phyloP scores from a whole-genome alignment of 2,888 invertebrate genomes.

The Dione vanillae region DNA sequence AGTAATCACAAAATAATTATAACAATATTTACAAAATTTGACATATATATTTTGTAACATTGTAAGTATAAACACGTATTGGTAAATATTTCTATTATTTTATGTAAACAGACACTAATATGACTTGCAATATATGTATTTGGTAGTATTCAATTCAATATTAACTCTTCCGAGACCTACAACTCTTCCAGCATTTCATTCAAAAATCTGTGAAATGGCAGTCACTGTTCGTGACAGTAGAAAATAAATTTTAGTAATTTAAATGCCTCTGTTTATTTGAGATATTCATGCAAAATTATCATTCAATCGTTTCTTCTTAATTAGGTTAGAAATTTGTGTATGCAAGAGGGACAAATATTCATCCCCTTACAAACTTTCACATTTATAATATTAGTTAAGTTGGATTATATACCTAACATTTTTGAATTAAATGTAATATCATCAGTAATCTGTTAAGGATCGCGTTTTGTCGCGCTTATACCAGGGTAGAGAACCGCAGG shows the following conservation, averaged over 20 bases:
- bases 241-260: conserved; percentile 38
- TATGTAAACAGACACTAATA: conserved; percentile 7
- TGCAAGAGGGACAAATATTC: too few relatives aligned
- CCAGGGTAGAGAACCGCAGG: too few relatives aligned
- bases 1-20: not conserved
- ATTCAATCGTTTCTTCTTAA: too few relatives aligned
- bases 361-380: too few relatives aligned
- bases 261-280: conserved; percentile 17
- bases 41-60: too few relatives aligned
- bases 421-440: too few relatives aligned
- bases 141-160: conserved; percentile 37
- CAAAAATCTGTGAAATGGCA: conserved; percentile 40
- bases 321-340: not conserved
- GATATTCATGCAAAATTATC: conserved; percentile 9
- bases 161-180: conserved; percentile 37
- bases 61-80: not conserved
- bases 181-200: conserved; percentile 37
- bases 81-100: not conserved
- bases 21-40: too few relatives aligned
- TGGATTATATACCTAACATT: too few relatives aligned
- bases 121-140: conserved; percentile 32
- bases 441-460: too few relatives aligned
- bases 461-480: too few relatives aligned
- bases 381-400: too few relatives aligned
- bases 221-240: conserved; percentile 41